phyloP scores from a whole-genome alignment of 2,888 invertebrate genomes.

The Drosophila phalerata region DNA sequence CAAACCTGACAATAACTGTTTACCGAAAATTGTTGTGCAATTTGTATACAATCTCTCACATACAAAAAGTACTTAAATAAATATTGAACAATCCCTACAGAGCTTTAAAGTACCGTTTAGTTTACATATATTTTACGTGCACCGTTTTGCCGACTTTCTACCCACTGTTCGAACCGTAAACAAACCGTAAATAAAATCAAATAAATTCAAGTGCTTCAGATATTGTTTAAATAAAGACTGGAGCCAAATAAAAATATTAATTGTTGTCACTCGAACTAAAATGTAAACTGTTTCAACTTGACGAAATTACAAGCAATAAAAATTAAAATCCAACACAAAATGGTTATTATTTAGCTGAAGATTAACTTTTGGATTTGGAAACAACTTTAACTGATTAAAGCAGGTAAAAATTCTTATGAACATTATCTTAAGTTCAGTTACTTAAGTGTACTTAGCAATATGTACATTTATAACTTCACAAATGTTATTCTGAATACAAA shows the following conservation, averaged over 20 bases:
- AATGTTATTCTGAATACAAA: slow-evolving; percentile 20
- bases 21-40: slow-evolving; percentile 31
- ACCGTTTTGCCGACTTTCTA: slow-evolving; percentile 8
- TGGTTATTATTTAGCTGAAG: slow-evolving; percentile 39
- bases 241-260: slow-evolving; percentile 15
- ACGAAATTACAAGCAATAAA: slow-evolving; percentile 14
- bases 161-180: slow-evolving; percentile 50
- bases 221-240: slow-evolving; percentile 42
- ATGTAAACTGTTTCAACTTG: slow-evolving; percentile 50
- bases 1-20: slow-evolving; percentile 45
- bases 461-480: slow-evolving; percentile 11
- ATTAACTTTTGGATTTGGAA: slow-evolving; percentile 9
- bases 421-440: slow-evolving; percentile 10
- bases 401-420: slow-evolving; percentile 19
- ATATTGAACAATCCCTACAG: slow-evolving; percentile 9
- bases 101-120: slow-evolving; percentile 44
- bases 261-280: slow-evolving; percentile 28
- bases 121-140: slow-evolving; percentile 1
- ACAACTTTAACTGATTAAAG: slow-evolving; percentile 35
- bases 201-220: slow-evolving; percentile 35
- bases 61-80: slow-evolving; percentile 9
- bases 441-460: background rate
- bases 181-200: slow-evolving; percentile 32
- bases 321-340: slow-evolving; percentile 18
- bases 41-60: slow-evolving; percentile 29